A percentile compares a stretch with the other conserved stretches of the same genome.
Conservation (phyloP, 2,888 invertebrate genomes). For the Hofmannophila pseudospretella region DNA sequence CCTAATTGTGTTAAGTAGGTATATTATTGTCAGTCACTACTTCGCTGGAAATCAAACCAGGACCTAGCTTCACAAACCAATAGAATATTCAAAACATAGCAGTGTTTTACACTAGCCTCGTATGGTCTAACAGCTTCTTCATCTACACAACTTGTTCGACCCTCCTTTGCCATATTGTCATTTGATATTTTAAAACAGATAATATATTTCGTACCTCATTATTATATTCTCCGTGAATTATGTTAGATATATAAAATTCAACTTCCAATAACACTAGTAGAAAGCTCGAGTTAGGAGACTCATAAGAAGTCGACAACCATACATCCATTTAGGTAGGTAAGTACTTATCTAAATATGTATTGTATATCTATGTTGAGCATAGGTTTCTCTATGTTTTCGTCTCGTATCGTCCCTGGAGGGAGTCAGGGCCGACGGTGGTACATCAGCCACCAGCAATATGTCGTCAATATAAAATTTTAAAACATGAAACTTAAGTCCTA, state of each 20-base stretch:
- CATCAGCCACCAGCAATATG: background rate
- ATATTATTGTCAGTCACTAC: conserved; percentile 28
- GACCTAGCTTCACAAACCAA: too few relatives aligned
- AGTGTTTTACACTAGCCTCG: background rate
- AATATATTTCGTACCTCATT: background rate
- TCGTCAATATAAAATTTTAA: conserved; percentile 8
- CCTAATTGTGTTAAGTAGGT: too few relatives aligned
- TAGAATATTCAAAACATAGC: too few relatives aligned
- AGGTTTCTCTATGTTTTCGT: conserved; percentile 31
- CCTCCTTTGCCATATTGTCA: conserved; percentile 11
- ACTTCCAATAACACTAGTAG: conserved; percentile 51
- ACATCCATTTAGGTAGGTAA: too few relatives aligned
- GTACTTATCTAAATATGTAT: conserved; percentile 21
- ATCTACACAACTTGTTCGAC: background rate
- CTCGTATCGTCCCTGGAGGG: background rate
- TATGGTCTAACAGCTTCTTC: background rate
- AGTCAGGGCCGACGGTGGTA: background rate
- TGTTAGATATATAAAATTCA: conserved; percentile 12
- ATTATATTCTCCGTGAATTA: background rate
- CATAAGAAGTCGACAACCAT: conserved; percentile 71
- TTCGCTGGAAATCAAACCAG: too few relatives aligned
- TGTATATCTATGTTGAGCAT: conserved; percentile 44
- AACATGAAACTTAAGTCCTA: conserved; percentile 1
- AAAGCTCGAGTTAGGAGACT: conserved; percentile 73
- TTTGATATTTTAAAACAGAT: too few relatives aligned